Evolutionary conservation across 2,113 vertebrate genomes (phyloP), one percentile per base, ranked within the genome.

Genomic region (Pholis gunnellus): DNA sequence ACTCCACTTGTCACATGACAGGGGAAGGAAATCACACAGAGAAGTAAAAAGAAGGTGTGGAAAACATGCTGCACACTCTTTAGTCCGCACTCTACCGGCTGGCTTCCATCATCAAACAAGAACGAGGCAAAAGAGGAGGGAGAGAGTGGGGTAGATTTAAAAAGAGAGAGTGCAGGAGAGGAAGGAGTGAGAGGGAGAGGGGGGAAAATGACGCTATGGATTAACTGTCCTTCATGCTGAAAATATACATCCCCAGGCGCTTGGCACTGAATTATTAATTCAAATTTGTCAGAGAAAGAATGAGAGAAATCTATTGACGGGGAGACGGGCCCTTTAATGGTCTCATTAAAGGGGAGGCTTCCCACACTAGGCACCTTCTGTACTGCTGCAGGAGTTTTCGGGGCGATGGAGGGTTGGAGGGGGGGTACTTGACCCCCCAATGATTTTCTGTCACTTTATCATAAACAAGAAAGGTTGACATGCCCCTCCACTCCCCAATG

Each of bases 231-330:
- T 96, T 96, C 94, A 94, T 91, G 93, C 90, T 92, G 90, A 95
- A 95, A 95, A 94, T 95, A 95, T 94, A 94, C 93, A 94, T 96
- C 96, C 95, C 94, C 85, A 91, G 94, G 94, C 94, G 54, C 85
- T 83, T 87, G 92, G 83, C 87, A 81, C 90, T 96, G 94, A 96
- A 97, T 96, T 95, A 96, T 96, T 97, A 93, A 97, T 96, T 95
- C 89, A 95, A 93, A 95, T 96, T 96, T 95, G 94, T 95, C 94
- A 94, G 94, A 95, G 94, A 95, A 95, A 95, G 92, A 94, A 94
- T 92, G 88, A 95, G 93, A 94, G 92, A 94, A 93, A 95, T 94
- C 89, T 95, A 96, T 96, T 94, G 95, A 94, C 88, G 83, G 84
- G 88, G 90, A 93, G 91, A 95, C 93, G 93, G 93, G 87, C 85